Percentiles rank a stretch among this genome's conserved stretches.
phyloP scores from a whole-genome alignment of 2,888 invertebrate genomes.

The Unio pictorum region DNA sequence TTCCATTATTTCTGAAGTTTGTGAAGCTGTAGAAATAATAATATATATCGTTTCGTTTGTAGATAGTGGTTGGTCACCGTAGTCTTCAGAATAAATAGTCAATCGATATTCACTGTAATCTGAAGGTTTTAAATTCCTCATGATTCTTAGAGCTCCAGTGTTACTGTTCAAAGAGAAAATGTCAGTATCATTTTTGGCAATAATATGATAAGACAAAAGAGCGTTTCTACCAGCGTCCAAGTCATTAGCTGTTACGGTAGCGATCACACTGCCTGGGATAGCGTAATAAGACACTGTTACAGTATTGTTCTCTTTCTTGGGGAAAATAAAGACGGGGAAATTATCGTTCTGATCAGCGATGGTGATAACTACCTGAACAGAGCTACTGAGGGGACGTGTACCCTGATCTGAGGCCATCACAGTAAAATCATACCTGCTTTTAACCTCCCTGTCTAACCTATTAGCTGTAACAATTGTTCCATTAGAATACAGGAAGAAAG shows the following conservation, averaged over 20 bases:
- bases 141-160: conserved; percentile 20
- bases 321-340: conserved; percentile 46
- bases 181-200: conserved; percentile 20
- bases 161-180: conserved; percentile 30
- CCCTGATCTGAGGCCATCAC: conserved; percentile 51
- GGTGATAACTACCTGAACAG: conserved; percentile 41
- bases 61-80: conserved; percentile 16
- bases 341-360: conserved; percentile 56
- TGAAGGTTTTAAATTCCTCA: conserved; percentile 13
- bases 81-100: conserved; percentile 18
- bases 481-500: conserved; percentile 43
- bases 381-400: conserved; percentile 36
- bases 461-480: conserved; percentile 42
- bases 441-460: conserved; percentile 47
- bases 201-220: conserved; percentile 27
- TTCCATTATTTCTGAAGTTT: conserved; percentile 1
- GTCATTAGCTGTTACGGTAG: conserved; percentile 39
- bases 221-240: conserved; percentile 39
- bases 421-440: conserved; percentile 34
- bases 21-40: conserved; percentile 14
- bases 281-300: conserved; percentile 40
- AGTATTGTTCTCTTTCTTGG: conserved; percentile 43
- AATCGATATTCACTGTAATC: conserved; percentile 19
- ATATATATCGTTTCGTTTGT: conserved; percentile 17
- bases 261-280: conserved; percentile 33